A percentile compares a stretch with the other conserved stretches of the same genome.
These are phyloP conservation scores for Sebastes nivosus DNA, from an alignment of 2,797 vertebrate species.

Conservation along the genomic window DNA sequence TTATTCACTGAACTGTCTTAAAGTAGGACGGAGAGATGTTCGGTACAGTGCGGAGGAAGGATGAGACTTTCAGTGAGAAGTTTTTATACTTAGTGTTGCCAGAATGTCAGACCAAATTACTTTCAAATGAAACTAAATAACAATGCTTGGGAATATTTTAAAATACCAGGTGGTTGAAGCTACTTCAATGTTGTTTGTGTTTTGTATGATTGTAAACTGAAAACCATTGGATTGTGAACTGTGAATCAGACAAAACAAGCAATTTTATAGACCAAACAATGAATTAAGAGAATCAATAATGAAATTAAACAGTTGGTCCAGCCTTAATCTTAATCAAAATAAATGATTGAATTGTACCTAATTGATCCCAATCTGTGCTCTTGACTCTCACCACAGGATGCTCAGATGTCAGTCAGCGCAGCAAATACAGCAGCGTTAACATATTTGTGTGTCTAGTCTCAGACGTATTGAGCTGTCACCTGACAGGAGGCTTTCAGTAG, in stretches of 20 bases:
- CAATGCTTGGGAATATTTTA: background rate
- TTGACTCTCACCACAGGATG: background rate
- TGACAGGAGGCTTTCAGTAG: background rate
- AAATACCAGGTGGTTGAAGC: background rate
- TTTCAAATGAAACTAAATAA: background rate
- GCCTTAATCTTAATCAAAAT: background rate
- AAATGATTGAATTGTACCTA: background rate
- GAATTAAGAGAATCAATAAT: background rate
- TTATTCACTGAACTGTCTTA: background rate
- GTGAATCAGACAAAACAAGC: background rate
- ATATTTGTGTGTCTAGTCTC: background rate
- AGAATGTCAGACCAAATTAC: background rate
- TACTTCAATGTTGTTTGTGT: no score
- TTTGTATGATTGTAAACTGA: background rate
- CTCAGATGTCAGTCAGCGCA: background rate
- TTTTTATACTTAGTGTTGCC: background rate
- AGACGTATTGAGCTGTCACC: background rate
- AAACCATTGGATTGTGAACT: background rate
- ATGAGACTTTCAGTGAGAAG: background rate
- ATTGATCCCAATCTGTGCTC: background rate
- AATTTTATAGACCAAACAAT: background rate
- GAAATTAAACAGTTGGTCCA: background rate
- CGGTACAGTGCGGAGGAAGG: background rate
- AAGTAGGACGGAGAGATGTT: background rate
- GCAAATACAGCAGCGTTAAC: background rate